Evolutionary conservation across 2,113 vertebrate genomes (phyloP).

Genomic region (Menura novaehollandiae): DNA sequence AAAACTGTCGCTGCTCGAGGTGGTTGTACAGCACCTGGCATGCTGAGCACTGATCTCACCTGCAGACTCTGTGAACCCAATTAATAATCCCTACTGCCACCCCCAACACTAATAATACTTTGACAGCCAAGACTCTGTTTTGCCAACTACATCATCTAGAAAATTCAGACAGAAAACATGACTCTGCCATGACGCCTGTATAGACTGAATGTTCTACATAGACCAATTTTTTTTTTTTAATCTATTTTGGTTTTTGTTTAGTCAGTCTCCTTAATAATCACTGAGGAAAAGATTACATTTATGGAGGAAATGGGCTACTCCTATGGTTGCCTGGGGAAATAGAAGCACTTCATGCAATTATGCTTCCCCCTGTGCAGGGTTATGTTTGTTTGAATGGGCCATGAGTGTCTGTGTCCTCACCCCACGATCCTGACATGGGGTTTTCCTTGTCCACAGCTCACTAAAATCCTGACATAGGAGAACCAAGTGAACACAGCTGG

Average conservation of each 20-base stretch:
- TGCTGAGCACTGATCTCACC: neutral
- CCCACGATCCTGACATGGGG: neutral
- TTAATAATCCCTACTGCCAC: neutral
- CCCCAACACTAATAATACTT: neutral
- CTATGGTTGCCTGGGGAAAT: neutral
- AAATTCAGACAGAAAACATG: neutral
- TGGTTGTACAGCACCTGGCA: neutral
- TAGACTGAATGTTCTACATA: neutral
- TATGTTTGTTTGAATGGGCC: neutral
- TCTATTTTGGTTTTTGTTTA: neutral
- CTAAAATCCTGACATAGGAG: neutral
- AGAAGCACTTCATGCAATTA: neutral
- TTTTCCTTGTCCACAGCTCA: neutral
- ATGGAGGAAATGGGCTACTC: neutral
- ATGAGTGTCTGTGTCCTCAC: neutral
- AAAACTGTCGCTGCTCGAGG: neutral
- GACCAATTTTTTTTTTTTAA: neutral
- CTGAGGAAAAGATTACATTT: neutral
- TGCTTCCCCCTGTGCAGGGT: neutral
- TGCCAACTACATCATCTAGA: neutral
- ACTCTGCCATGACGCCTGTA: neutral
- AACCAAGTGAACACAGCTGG: neutral
- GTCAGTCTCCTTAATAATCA: neutral
- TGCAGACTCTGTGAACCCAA: neutral
- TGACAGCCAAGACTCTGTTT: neutral